Evolutionary conservation across 2,113 vertebrate genomes (phyloP).

Genomic region (Callopanchax toddi): DNA sequence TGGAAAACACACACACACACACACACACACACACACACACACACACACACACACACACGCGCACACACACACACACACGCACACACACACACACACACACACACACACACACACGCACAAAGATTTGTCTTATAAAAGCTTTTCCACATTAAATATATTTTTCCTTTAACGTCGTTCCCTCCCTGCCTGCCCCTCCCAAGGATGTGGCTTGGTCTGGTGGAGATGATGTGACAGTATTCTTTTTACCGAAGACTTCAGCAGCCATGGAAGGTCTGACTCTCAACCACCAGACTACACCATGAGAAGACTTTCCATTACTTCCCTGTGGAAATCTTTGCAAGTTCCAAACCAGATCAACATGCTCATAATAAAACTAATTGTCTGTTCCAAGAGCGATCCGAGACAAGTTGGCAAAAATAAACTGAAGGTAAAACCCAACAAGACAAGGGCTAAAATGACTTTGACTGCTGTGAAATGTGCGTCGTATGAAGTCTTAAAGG

Average conservation of each 20-base stretch:
- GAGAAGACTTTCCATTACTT: constrained; percentile 70
- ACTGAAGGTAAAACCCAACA: constrained; percentile 25
- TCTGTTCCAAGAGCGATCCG: constrained; percentile 11
- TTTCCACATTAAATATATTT: constrained; percentile 9
- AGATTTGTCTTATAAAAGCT: constrained; percentile 22
- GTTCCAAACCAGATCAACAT: constrained; percentile 40
- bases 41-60: constrained; percentile 9
- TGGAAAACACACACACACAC: constrained; percentile 62
- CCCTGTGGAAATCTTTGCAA: constrained; percentile 70
- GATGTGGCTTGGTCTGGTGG: constrained; percentile 57
- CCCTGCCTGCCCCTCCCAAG: constrained; percentile 32
- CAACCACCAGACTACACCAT: constrained; percentile 33
- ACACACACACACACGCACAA: constrained; percentile 32
- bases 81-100: constrained; percentile 37
- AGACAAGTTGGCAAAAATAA: constrained; percentile 44
- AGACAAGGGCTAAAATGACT: neutral
- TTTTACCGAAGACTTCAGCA: constrained; percentile 57
- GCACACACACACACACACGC: constrained; percentile 33
- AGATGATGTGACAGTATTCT: constrained; percentile 59
- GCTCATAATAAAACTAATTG: constrained; percentile 58
- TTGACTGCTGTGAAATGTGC: neutral
- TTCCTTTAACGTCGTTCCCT: constrained; percentile 6
- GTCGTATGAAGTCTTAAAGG: neutral
- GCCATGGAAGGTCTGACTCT: constrained; percentile 73
- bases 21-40: no score